Percentiles rank a stretch among this genome's conserved stretches.
Conservation (phyloP, 2,113 vertebrate species). For the Orthonyx spaldingii region DNA sequence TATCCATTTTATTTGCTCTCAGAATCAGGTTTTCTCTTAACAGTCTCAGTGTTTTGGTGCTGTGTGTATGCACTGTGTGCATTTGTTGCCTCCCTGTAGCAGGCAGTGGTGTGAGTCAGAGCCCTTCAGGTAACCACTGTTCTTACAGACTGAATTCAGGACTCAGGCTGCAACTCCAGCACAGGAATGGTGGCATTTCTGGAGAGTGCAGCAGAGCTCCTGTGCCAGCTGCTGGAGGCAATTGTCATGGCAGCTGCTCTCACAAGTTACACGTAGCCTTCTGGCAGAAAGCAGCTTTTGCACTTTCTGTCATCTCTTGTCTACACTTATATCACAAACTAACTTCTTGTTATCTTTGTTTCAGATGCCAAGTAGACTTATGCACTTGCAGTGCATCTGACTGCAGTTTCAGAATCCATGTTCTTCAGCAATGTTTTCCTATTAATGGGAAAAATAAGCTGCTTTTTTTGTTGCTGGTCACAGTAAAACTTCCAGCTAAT, state of each 20-base stretch:
- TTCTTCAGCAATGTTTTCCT: neutral
- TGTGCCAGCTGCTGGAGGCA: neutral
- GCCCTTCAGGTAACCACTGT: neutral
- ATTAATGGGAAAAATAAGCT: neutral
- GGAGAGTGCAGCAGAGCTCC: neutral
- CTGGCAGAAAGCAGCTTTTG: neutral
- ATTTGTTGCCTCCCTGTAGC: neutral
- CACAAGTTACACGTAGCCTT: fast-evolving
- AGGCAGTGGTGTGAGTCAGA: neutral
- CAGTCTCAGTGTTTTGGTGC: neutral
- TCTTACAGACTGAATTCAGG: neutral
- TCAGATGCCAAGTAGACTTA: neutral
- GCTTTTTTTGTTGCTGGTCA: neutral
- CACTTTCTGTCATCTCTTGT: neutral
- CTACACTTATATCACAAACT: neutral
- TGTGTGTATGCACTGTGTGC: too few species aligned
- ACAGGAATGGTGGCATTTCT: fast-evolving
- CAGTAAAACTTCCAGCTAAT: neutral
- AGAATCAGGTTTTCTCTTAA: neutral
- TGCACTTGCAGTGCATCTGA: neutral
- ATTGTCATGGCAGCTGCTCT: neutral
- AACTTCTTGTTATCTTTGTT: neutral
- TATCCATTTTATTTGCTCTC: neutral
- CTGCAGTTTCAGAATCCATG: neutral
- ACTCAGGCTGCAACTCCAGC: neutral